Base-by-base conservation (phyloP, 2,888 invertebrate genomes). In the Frankliniella fusca region DNA sequence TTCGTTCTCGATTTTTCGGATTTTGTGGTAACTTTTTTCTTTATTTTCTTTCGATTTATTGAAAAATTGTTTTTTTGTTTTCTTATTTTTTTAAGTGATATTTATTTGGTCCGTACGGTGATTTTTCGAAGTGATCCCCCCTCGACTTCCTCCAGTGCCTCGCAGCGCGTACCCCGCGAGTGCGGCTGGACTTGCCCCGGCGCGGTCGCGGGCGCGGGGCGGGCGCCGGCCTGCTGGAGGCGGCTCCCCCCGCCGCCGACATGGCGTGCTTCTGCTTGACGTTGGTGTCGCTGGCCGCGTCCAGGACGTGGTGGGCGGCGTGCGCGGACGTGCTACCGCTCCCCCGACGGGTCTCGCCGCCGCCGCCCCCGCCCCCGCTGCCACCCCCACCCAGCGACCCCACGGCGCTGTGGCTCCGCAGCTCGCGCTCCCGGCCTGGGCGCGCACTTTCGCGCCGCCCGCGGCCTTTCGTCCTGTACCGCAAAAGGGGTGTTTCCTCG, bases 251-350 rank as follows among this genome's bases (percentile, higher is more conserved):
- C 2, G 27, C 27, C 9, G 70, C 23, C 70, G 70, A 23, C 54
- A 27, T n/a, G 70, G 27, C 27, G 70, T 27, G 70, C 27, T 54
- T 61, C 18, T 76, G 70, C 70, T 76, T 76, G 70, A 76, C 70
- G 70, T 27, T 76, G 70, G 70, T 76, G 27, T 76, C 70, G 70
- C 70, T 76, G 27, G 27, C 70, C 23, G 70, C 70, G 70, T 27
- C 70, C 70, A 23, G 23, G 23, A 76, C 15, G 20, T 12, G 70
- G 70, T 12, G 70, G 20, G 27, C 70, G 1, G 23, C 27, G 27
- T 8, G 23, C 23, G 23, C 70, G 70, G 9, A 0, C 61, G 7
- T 18, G 15, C 15, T 15, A 18, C 27, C 70, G 27, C 70, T 5
- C 38, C 5, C 38, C 38, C 5, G 38, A 5, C 38, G 38, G 38